Evolutionary conservation across 1,140 invertebrate species (phyloP), one percentile per base, ranked within the genome.

Genomic region (Trichonephila clavipes): DNA sequence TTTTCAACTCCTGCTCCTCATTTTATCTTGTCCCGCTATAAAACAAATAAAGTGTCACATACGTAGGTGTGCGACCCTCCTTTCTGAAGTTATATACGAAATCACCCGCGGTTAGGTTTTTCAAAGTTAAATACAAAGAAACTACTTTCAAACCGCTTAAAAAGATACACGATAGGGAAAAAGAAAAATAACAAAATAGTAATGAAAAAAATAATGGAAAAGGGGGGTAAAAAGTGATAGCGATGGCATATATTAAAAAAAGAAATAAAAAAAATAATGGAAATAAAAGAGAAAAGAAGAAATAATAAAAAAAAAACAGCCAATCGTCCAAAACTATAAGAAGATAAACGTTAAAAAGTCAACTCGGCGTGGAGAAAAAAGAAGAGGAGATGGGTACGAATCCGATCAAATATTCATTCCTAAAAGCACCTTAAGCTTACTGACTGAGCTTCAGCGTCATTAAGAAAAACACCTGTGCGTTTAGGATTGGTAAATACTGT

Each of bases 351-450:
- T 62, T 93, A 88, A 93, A 93, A 93, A 88, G 92, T 88, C 85
- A 88, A 88, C 92, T 82, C 12, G 12, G n/a, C 12, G 40, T 34
- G 64, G 21, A 18, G 89, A 16, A 59, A 58, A 34, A 58, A 66
- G 44, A 21, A n/a, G 21, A 72, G 85, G 85, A 85, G 51, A 58
- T 12, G 90, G 58, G 62, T 19, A 34, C 8, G 69, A 93, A 88
- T 81, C 92, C 85, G 92, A 93, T 93, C 92, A 93, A 93, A 93
- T 93, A 93, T 93, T 93, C 92, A 93, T 93, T 93, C 89, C 66
- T 88, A 93, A 93, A 88, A 93, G 85, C 92, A 93, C 92, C 92
- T 93, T 93, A 93, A 93, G 92, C 92, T 93, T 66, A 81, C 34
- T 51, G 85, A 93, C 58, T 24, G 72, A 93, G 64, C 83, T 62